Evolutionary conservation across 2,797 vertebrate species (phyloP).

Genomic region (Lutjanus campechanus): DNA sequence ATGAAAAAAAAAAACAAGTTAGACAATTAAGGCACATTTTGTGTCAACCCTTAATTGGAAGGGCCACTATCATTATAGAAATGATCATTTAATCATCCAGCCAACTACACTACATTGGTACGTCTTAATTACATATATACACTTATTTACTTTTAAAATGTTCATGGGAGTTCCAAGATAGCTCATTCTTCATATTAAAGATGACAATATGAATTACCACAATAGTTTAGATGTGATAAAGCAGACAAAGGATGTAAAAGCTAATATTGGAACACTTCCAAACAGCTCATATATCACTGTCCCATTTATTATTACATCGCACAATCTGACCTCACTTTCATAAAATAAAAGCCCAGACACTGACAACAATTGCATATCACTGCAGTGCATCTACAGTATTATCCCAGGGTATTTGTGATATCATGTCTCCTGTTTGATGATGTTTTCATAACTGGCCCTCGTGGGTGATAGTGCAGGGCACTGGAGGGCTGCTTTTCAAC

Average conservation of each 20-base stretch:
- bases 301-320: conserved; percentile 36
- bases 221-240: not conserved
- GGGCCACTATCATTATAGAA: not conserved
- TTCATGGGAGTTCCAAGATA: not conserved
- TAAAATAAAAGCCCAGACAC: conserved; percentile 16
- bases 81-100: not conserved
- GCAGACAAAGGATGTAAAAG: conserved; percentile 5
- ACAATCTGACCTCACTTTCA: conserved; percentile 42
- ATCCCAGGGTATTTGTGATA: conserved; percentile 48
- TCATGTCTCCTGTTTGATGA: conserved; percentile 41
- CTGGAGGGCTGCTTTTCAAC: conserved; percentile 53
- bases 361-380: conserved; percentile 20
- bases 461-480: conserved; percentile 37
- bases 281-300: conserved; percentile 39
- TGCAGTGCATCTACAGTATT: conserved; percentile 25
- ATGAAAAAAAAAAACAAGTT: not conserved
- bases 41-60: too few species aligned
- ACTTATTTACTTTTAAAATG: not conserved
- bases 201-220: not conserved
- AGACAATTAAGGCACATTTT: conserved; percentile 4
- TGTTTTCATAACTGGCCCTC: conserved; percentile 49
- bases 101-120: not conserved
- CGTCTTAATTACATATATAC: not conserved
- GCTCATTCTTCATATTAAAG: not conserved
- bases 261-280: conserved; percentile 24